Conservation (phyloP, 1,140 invertebrate genomes). For the Sminthurides bifidus region DNA sequence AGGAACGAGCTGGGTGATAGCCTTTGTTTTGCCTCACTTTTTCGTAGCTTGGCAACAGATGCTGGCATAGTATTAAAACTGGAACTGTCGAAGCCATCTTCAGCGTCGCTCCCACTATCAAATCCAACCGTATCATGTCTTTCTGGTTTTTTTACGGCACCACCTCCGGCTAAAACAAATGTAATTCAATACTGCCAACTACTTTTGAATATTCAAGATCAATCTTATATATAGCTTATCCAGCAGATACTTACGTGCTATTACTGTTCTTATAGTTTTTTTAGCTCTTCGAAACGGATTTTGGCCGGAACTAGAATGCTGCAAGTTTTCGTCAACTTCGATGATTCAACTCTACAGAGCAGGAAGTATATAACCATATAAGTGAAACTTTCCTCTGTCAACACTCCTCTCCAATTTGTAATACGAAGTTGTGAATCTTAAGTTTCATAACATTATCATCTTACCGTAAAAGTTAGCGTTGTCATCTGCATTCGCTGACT, state of each 20-base stretch:
- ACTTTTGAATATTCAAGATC: neutral
- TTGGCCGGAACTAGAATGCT: too few species aligned
- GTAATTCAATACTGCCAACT: neutral
- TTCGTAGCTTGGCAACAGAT: neutral
- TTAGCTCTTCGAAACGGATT: conserved; percentile 37
- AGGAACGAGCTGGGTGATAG: neutral
- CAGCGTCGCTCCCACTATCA: conserved; percentile 30
- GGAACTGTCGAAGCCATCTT: conserved; percentile 10
- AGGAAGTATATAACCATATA: neutral
- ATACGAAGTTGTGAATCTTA: neutral
- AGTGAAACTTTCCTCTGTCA: neutral
- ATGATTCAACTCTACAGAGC: neutral
- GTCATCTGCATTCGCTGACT: neutral
- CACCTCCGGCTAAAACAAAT: conserved; percentile 30
- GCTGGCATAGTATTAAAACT: neutral
- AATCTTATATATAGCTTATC: neutral
- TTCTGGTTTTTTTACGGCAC: conserved; percentile 29
- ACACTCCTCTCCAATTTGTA: neutral
- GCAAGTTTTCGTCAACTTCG: conserved; percentile 12
- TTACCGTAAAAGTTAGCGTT: neutral
- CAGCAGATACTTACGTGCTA: conserved; percentile 34
- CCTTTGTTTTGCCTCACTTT: neutral
- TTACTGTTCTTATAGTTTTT: conserved; percentile 36
- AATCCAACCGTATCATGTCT: conserved; percentile 27
- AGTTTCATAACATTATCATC: neutral